phyloP scores from a whole-genome alignment of 2,113 vertebrate genomes.

The Lontra canadensis region DNA sequence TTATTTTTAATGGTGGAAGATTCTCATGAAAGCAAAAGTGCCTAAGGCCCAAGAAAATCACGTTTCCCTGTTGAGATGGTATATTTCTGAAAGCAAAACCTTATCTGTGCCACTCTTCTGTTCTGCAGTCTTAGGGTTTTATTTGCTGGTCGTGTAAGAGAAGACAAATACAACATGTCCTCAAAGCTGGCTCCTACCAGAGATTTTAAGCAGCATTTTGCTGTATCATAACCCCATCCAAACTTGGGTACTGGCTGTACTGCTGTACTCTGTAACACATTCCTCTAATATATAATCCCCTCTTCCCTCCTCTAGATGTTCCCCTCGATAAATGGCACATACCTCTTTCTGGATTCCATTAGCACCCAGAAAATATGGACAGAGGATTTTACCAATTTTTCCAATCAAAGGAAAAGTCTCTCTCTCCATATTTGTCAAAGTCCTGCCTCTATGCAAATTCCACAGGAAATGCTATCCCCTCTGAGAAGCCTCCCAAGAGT shows the following conservation, averaged over 20 bases:
- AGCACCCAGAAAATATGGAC: not conserved
- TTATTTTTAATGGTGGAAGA: not conserved
- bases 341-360: not conserved
- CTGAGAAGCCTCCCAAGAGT: not conserved
- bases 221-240: not conserved
- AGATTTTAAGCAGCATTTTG: not conserved
- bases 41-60: not conserved
- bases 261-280: not conserved
- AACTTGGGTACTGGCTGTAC: not conserved
- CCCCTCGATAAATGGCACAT: not conserved
- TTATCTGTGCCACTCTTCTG: not conserved
- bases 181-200: not conserved
- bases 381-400: not conserved
- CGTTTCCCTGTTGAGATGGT: not conserved
- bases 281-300: not conserved
- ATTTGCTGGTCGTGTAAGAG: not conserved
- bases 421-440: not conserved
- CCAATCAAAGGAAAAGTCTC: not conserved
- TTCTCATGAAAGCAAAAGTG: not conserved
- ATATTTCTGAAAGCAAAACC: conserved; percentile 5
- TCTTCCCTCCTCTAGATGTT: not conserved
- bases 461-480: not conserved
- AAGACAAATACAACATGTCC: not conserved
- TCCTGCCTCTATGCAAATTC: not conserved
- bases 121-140: not conserved